phyloP scores from a whole-genome alignment of 2,888 invertebrate genomes.

The Formica aserva region DNA sequence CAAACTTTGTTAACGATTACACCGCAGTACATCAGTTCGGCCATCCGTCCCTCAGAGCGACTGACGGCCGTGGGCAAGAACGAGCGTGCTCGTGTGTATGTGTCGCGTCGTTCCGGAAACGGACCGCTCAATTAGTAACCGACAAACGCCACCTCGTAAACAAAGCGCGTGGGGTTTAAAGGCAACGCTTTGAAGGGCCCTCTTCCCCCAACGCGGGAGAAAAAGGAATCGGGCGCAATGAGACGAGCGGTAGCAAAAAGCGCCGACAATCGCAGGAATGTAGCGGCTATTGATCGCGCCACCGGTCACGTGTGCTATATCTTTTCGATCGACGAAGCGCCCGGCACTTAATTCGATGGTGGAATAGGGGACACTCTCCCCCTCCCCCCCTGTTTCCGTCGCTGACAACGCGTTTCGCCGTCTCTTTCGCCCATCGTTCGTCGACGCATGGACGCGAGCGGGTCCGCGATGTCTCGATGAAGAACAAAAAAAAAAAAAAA shows the following conservation, averaged over 20 bases:
- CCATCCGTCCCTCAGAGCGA: constrained; percentile 27
- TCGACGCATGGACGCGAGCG: constrained; percentile 28
- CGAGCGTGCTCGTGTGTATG: constrained; percentile 4
- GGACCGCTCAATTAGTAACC: constrained; percentile 55
- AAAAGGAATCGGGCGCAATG: constrained; percentile 18
- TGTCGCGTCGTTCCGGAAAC: constrained; percentile 48
- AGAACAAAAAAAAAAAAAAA: constrained; percentile 31
- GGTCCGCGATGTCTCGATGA: constrained; percentile 12
- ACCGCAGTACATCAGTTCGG: constrained; percentile 51
- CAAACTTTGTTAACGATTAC: constrained; percentile 57
- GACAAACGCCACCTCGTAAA: constrained; percentile 49
- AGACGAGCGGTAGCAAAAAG: constrained; percentile 24
- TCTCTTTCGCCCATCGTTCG: constrained; percentile 25
- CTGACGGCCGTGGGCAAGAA: constrained; percentile 44
- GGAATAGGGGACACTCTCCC: constrained; percentile 18
- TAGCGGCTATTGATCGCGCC: constrained; percentile 49
- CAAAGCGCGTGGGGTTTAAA: constrained; percentile 46
- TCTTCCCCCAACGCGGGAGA: neutral
- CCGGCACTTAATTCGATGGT: constrained; percentile 50
- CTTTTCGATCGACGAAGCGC: constrained; percentile 52
- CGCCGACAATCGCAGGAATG: constrained; percentile 47
- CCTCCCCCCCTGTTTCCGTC: constrained; percentile 23
- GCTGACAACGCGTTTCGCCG: constrained; percentile 51
- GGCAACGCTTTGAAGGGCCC: constrained; percentile 43
- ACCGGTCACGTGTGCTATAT: constrained; percentile 54